Evolutionary conservation across 1,140 invertebrate species (phyloP).

Genomic region (Notospermus geniculatus): DNA sequence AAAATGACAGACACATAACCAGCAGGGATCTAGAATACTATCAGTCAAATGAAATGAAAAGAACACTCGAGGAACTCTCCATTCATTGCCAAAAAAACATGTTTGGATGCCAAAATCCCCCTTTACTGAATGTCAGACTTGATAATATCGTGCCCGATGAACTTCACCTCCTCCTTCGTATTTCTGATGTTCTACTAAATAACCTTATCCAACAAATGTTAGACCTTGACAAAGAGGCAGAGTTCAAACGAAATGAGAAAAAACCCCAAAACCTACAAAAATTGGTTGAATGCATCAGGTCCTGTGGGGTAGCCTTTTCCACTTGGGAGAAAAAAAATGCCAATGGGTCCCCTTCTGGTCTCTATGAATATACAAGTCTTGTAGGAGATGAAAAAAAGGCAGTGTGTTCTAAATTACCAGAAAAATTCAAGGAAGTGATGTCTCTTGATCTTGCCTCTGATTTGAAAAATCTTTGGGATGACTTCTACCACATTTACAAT

Average conservation of each 20-base stretch:
- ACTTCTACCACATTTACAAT: too few species aligned
- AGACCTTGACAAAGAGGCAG: not conserved
- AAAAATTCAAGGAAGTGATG: not conserved
- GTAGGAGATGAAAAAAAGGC: not conserved
- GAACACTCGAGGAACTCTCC: not conserved
- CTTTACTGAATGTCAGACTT: not conserved
- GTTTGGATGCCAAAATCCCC: not conserved
- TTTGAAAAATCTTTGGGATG: not conserved
- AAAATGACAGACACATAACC: not conserved
- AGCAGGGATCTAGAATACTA: not conserved
- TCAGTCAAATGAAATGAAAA: too few species aligned
- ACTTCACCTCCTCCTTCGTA: not conserved
- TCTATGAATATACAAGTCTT: not conserved
- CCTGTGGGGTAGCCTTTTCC: not conserved
- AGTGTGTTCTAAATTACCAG: not conserved
- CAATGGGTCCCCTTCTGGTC: not conserved
- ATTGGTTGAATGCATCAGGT: not conserved
- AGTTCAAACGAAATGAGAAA: not conserved
- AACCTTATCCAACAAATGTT: not conserved
- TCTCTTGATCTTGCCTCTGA: not conserved
- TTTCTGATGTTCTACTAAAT: not conserved
- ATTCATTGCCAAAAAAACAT: not conserved
- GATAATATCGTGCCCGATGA: not conserved
- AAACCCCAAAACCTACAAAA: not conserved
- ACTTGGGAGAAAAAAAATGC: not conserved